phyloP scores from a whole-genome alignment of 2,797 vertebrate genomes.

The Remorina albescens region DNA sequence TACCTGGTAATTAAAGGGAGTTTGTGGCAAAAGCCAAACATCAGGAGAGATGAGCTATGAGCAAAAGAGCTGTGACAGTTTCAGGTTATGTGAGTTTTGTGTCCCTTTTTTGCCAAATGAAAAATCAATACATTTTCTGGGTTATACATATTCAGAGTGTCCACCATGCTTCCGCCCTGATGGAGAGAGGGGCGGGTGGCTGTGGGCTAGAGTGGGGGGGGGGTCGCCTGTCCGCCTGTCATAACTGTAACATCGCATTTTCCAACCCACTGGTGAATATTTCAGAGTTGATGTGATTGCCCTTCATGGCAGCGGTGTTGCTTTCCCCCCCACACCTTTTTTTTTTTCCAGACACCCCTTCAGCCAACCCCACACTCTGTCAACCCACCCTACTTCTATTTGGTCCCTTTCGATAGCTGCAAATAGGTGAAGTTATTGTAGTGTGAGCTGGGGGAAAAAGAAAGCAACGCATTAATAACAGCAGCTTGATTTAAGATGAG shows the following conservation, averaged over 20 bases:
- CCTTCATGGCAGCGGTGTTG: constrained; percentile 89
- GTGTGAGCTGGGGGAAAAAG: constrained; percentile 51
- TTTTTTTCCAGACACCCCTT: constrained; percentile 65
- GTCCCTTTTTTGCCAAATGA: constrained; percentile 90
- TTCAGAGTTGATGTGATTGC: constrained; percentile 98
- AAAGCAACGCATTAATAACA: constrained; percentile 75
- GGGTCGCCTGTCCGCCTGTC: constrained; percentile 91
- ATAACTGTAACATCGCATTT: constrained; percentile 94
- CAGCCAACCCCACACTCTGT: constrained; percentile 48
- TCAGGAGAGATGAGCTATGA: constrained; percentile 97
- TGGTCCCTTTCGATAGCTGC: constrained; percentile 69
- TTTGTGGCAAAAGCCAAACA: constrained; percentile 88
- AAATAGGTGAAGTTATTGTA: constrained; percentile 77
- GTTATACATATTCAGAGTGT: constrained; percentile 98
- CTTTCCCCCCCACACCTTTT: constrained; percentile 47
- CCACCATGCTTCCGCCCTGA: constrained; percentile 91
- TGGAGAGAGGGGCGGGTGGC: constrained; percentile 82
- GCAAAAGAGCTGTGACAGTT: constrained; percentile 99
- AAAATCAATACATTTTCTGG: constrained; percentile 99
- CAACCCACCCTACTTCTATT: constrained; percentile 55
- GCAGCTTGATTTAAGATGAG: constrained; percentile 74
- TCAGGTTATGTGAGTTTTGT: constrained; percentile 96
- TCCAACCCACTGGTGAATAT: constrained; percentile 99
- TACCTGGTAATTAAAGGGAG: constrained; percentile 95
- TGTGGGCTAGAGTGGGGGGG: constrained; percentile 65